Base-by-base conservation (phyloP, 2,113 vertebrate species). In the Penelope pileata region DNA sequence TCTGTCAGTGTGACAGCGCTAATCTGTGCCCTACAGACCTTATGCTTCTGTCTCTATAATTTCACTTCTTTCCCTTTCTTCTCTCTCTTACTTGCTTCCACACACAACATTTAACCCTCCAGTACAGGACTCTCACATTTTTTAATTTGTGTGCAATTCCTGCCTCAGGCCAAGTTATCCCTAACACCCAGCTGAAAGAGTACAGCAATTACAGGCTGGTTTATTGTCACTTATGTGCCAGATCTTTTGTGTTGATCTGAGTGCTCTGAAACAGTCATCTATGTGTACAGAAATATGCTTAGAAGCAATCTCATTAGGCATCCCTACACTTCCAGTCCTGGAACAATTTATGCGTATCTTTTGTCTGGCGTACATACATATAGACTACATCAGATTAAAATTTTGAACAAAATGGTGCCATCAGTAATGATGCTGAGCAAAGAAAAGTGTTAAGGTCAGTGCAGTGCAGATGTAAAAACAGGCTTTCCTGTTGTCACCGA, bases 241-340 rank as follows among this genome's bases (percentile, higher is more conserved):
- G 73, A 9, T 5, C 4, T 43, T 86, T 63, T 38, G 17, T 26
- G 26, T 59, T 83, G 75, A 24, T 30, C 23, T n/a, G 30, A 75
- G 16, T 34, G 23, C 53, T 73, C 50, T 86, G 60, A 94, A 93
- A 83, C 3, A 40, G 38, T 40, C 24, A 29, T 8, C 16, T 84
- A 32, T 34, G 14, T 42, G n/a, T 23, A 8, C 27, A 85, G 38
- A 38, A 0, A 0, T 47, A 27, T n/a, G 2, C 9, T 48, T 34
- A 76, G 8, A 69, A 4, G 4, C 4, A 76, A 22, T 10, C 5
- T 45, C 45, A 60, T 78, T 16, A 47, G 32, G 17, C 6, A 7
- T 36, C 5, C 12, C 30, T 48, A 10, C 9, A 59, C 29, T 29
- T 90, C 38, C 29, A 76, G 7, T 7, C 8, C 16, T 62, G 42